Conservation (phyloP, 2,113 vertebrate species). For the Nanorana parkeri region DNA sequence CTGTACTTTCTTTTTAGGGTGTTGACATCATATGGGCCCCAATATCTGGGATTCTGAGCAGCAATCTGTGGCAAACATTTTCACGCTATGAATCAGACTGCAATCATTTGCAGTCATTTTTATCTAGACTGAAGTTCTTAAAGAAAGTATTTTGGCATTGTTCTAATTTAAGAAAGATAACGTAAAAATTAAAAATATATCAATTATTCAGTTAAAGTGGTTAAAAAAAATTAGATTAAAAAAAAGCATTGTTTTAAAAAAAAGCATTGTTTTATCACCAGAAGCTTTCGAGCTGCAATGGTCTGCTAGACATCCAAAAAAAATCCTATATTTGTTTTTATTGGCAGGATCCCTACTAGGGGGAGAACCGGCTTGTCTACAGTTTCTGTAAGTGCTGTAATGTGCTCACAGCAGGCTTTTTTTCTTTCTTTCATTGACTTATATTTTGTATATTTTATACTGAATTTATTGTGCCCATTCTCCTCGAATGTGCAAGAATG, state of each 20-base stretch:
- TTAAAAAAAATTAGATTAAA: not conserved
- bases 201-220: not conserved
- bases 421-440: constrained; percentile 54
- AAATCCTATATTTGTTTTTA: constrained; percentile 45
- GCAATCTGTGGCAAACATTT: no score
- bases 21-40: no score
- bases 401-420: constrained; percentile 25
- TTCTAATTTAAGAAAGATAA: not conserved
- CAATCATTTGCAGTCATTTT: no score
- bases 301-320: constrained; percentile 41
- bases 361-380: constrained; percentile 48
- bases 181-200: constrained; percentile 35
- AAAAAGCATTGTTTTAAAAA: not conserved
- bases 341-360: constrained; percentile 38
- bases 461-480: constrained; percentile 49
- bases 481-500: constrained; percentile 43
- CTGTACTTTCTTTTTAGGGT: no score
- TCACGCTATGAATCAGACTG: no score
- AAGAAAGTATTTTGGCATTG: not conserved
- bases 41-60: no score
- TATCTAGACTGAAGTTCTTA: no score
- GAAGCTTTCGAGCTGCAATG: constrained; percentile 6
- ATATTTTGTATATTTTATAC: constrained; percentile 46
- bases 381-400: constrained; percentile 53
- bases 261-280: constrained; percentile 12